Evolutionary conservation across 2,797 vertebrate genomes (phyloP).

Genomic region (Argyrosomus regius): DNA sequence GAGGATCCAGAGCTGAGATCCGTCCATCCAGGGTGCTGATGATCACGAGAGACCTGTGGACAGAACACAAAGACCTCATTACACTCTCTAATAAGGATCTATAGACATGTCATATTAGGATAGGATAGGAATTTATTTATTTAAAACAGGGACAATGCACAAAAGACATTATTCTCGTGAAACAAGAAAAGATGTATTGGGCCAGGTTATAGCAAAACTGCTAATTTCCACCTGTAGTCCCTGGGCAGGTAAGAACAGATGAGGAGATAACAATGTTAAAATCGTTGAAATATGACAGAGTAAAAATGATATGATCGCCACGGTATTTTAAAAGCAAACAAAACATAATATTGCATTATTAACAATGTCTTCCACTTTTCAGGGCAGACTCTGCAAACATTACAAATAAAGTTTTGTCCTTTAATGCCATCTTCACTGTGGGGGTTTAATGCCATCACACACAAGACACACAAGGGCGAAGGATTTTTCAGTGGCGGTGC

Average conservation of each 20-base stretch:
- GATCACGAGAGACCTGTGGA: slow-evolving; percentile 91
- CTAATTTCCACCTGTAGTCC: too few relatives aligned
- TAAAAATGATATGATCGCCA: too few relatives aligned
- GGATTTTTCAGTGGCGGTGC: slow-evolving; percentile 31
- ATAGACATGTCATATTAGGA: neutral
- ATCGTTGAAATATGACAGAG: too few relatives aligned
- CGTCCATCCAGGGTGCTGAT: slow-evolving; percentile 98
- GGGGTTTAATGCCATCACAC: slow-evolving; percentile 14
- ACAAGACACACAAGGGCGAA: slow-evolving; percentile 25
- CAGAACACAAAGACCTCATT: slow-evolving; percentile 14
- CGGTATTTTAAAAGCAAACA: too few relatives aligned
- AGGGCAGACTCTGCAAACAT: neutral
- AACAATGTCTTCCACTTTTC: neutral
- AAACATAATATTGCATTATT: neutral
- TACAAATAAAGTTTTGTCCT: neutral
- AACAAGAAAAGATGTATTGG: too few relatives aligned
- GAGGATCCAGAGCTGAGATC: slow-evolving; percentile 95
- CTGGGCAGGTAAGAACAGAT: too few relatives aligned
- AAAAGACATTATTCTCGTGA: too few relatives aligned
- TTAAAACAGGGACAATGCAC: too few relatives aligned
- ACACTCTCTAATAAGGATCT: neutral
- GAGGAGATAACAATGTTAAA: too few relatives aligned
- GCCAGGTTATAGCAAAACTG: too few relatives aligned
- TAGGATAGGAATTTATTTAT: too few relatives aligned
- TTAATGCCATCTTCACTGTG: neutral